Evolutionary conservation across 2,888 invertebrate genomes (phyloP).

Genomic region (Plagodis dolabraria): DNA sequence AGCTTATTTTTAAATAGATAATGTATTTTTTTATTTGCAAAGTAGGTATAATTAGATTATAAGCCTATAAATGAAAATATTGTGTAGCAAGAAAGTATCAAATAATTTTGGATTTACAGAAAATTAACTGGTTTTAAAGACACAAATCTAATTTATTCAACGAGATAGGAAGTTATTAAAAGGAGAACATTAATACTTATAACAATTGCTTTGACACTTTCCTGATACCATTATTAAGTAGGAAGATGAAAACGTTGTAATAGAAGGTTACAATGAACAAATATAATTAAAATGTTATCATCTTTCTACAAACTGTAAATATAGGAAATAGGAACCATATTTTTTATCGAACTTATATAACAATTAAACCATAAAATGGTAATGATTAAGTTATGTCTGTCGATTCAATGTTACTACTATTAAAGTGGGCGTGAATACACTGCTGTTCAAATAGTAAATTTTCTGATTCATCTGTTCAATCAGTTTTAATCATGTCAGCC

Average conservation of each 20-base stretch:
- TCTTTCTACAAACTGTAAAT: slow-evolving; percentile 18
- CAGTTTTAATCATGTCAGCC: slow-evolving; percentile 3
- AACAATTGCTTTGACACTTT: slow-evolving; percentile 18
- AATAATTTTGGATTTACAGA: neutral
- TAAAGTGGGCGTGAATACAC: slow-evolving; percentile 19
- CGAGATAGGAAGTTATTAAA: slow-evolving; percentile 6
- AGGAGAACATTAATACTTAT: slow-evolving; percentile 6
- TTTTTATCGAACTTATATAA: slow-evolving; percentile 7
- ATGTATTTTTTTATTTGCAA: neutral
- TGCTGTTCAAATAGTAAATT: slow-evolving; percentile 18
- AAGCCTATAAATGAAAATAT: slow-evolving; percentile 9
- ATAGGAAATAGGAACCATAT: slow-evolving; percentile 23
- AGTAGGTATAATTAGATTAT: neutral
- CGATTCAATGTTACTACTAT: slow-evolving; percentile 21
- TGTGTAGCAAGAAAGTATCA: slow-evolving; percentile 14
- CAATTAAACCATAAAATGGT: slow-evolving; percentile 7
- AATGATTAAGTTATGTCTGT: slow-evolving; percentile 22
- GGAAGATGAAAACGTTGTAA: slow-evolving; percentile 27
- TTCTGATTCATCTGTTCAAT: slow-evolving; percentile 21
- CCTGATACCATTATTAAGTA: slow-evolving; percentile 23
- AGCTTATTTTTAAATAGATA: slow-evolving; percentile 2
- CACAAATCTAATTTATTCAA: neutral
- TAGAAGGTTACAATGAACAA: slow-evolving; percentile 4
- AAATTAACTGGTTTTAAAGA: neutral
- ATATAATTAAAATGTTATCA: slow-evolving; percentile 5